These are phyloP conservation scores for Agapostemon virescens DNA, from an alignment of 2,888 invertebrate genomes.

Conservation along the genomic window DNA sequence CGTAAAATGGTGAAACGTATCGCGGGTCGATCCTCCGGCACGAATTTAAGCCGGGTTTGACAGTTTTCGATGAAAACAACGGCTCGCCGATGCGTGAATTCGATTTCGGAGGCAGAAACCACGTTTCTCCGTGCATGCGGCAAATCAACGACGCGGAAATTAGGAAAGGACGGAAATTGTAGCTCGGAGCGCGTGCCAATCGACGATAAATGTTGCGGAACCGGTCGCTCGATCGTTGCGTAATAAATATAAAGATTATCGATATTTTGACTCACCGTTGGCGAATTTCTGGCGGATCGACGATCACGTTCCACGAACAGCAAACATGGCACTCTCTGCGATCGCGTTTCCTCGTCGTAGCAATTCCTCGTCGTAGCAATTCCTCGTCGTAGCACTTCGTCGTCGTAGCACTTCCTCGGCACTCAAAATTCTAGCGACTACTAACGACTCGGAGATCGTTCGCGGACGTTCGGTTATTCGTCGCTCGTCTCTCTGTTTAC, in stretches of 20 bases:
- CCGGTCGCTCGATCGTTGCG: constrained; percentile 23
- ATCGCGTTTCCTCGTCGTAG: no score
- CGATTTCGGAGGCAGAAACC: constrained; percentile 20
- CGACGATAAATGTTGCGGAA: not conserved
- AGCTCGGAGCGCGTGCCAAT: constrained; percentile 22
- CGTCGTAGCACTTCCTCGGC: not conserved
- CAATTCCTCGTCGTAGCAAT: no score
- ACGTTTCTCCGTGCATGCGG: not conserved
- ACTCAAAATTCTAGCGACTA: not conserved
- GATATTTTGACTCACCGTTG: constrained; percentile 14
- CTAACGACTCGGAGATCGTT: not conserved
- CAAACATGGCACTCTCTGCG: no score
- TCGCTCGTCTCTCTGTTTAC: constrained; percentile 16
- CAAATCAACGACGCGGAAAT: constrained; percentile 41
- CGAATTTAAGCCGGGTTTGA: constrained; percentile 26
- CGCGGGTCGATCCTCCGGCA: not conserved
- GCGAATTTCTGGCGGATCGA: not conserved
- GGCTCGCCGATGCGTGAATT: constrained; percentile 4
- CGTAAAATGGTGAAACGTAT: constrained; percentile 4
- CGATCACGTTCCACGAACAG: not conserved
- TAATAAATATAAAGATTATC: not conserved
- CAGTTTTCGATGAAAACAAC: constrained; percentile 10
- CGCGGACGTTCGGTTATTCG: not conserved
- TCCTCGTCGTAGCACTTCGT: not conserved
- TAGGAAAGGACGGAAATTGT: constrained; percentile 42